Percentiles rank a stretch among this genome's conserved stretches.
Conservation (phyloP, 2,113 vertebrate species). For the Bubo bubo region DNA sequence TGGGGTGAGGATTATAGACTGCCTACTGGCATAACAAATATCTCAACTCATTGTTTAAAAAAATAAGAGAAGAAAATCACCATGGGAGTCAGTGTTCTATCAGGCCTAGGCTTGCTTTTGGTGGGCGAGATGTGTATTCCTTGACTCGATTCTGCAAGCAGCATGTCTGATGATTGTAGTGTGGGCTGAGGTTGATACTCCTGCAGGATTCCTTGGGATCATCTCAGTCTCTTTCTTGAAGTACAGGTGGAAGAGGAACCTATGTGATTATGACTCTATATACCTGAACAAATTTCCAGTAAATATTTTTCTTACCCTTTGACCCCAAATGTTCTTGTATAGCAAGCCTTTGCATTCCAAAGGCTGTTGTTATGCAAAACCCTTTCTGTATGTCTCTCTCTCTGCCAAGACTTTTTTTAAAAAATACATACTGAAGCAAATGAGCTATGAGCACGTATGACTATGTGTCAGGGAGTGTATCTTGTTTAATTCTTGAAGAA, state of each 20-base stretch:
- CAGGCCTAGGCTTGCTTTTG: neutral
- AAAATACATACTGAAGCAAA: neutral
- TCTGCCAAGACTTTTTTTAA: neutral
- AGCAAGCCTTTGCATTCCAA: neutral
- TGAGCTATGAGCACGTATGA: neutral
- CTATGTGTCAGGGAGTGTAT: neutral
- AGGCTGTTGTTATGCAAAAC: neutral
- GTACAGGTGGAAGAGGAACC: neutral
- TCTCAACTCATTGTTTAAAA: neutral
- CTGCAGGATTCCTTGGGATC: neutral
- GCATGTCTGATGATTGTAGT: neutral
- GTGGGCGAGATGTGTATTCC: neutral
- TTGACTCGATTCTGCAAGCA: neutral
- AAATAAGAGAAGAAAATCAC: neutral
- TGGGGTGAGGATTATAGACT: conserved; percentile 48
- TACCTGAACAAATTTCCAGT: neutral
- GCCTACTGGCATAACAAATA: neutral
- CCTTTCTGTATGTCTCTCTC: neutral
- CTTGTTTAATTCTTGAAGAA: neutral
- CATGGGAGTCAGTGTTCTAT: rapidly evolving
- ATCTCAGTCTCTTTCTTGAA: neutral
- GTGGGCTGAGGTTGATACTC: neutral
- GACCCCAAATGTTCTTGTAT: neutral
- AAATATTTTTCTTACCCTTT: neutral
- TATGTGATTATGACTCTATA: neutral